Conservation (phyloP, 1,140 invertebrate genomes). For the Drosophila equinoxialis region DNA sequence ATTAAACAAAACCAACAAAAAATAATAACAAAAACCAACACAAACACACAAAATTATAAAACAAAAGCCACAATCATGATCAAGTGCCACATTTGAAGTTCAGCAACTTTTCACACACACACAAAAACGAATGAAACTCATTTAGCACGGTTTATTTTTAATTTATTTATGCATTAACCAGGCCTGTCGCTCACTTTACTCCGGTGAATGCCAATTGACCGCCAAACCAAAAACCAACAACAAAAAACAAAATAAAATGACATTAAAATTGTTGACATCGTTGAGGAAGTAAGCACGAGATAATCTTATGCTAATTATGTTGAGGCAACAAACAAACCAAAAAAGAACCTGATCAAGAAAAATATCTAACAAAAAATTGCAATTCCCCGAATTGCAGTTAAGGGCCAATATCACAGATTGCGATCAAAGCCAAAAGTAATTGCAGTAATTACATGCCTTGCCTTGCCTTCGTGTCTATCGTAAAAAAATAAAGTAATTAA, state of each 20-base stretch:
- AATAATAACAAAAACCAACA: slow-evolving; percentile 26
- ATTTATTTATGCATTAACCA: slow-evolving; percentile 59
- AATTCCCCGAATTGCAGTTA: slow-evolving; percentile 21
- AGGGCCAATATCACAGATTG: slow-evolving; percentile 37
- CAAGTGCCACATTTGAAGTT: slow-evolving; percentile 45
- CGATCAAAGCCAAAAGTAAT: slow-evolving; percentile 48
- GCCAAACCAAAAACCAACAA: slow-evolving; percentile 2
- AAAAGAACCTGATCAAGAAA: slow-evolving; percentile 24
- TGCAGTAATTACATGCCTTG: slow-evolving; percentile 46
- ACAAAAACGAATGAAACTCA: slow-evolving; percentile 29
- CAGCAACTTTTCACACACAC: slow-evolving; percentile 29
- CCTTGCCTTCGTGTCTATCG: slow-evolving; percentile 26
- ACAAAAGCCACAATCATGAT: slow-evolving; percentile 33
- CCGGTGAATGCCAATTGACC: slow-evolving; percentile 52
- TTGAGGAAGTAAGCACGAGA: slow-evolving; percentile 55
- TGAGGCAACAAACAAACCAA: slow-evolving; percentile 28
- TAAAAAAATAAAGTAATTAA: slow-evolving; percentile 52
- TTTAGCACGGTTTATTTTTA: slow-evolving; percentile 61
- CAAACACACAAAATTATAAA: slow-evolving; percentile 9
- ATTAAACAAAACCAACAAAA: slow-evolving; percentile 8
- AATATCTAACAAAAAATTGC: slow-evolving; percentile 20
- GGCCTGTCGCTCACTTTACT: slow-evolving; percentile 41
- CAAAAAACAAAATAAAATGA: slow-evolving; percentile 27
- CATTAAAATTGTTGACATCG: slow-evolving; percentile 42
- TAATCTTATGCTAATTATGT: slow-evolving; percentile 48